Evolutionary conservation across 2,113 vertebrate species (phyloP).

Genomic region (Sphaerodactylus townsendi): DNA sequence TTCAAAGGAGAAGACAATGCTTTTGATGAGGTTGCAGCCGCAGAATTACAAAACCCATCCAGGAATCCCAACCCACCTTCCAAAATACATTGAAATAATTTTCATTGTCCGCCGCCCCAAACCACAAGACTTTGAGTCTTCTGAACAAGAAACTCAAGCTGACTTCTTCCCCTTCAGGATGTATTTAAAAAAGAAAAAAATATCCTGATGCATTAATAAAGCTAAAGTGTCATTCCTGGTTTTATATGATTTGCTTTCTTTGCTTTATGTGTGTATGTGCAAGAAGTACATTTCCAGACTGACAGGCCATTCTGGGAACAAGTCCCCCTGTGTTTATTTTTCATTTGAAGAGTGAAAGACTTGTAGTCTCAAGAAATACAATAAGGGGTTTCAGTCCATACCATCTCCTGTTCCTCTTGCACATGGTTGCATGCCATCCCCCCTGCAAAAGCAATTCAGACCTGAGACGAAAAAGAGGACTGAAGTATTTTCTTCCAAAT

Average conservation of each 20-base stretch:
- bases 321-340: conserved; percentile 14
- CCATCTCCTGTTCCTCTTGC: neutral
- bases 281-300: neutral
- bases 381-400: neutral
- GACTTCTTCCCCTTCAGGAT: conserved; percentile 46
- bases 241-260: conserved; percentile 19
- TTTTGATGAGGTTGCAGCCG: conserved; percentile 42
- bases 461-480: neutral
- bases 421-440: neutral
- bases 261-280: neutral
- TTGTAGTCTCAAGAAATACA: neutral
- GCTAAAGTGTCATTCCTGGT: conserved; percentile 18
- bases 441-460: neutral
- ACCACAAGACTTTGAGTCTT: conserved; percentile 37
- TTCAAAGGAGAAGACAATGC: conserved; percentile 28
- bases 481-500: neutral
- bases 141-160: conserved; percentile 31
- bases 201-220: conserved; percentile 1
- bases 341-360: conserved; percentile 11
- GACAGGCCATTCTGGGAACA: conserved; percentile 2
- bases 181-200: neutral
- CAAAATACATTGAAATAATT: conserved; percentile 35
- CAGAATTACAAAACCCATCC: conserved; percentile 48
- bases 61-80: conserved; percentile 53
- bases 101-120: conserved; percentile 42